phyloP scores from a whole-genome alignment of 2,797 vertebrate genomes.

The Pseudochromis fuscus region DNA sequence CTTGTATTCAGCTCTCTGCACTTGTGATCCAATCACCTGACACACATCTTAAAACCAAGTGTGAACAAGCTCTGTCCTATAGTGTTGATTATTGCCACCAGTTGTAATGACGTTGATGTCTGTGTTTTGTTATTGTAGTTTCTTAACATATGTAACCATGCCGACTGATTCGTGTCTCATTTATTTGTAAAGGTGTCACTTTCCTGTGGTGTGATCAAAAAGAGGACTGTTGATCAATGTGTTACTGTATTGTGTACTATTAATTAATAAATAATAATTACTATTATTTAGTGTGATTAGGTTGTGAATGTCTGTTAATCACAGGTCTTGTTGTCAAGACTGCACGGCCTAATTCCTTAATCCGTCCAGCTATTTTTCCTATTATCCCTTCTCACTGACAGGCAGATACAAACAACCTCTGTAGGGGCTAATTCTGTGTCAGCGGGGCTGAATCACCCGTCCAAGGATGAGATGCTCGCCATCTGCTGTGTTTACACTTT shows the following conservation, averaged over 20 bases:
- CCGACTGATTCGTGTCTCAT: too few relatives aligned
- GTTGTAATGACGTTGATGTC: not conserved
- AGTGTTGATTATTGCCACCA: not conserved
- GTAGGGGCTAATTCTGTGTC: constrained; percentile 65
- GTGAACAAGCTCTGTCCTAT: too few relatives aligned
- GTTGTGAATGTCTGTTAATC: constrained; percentile 46
- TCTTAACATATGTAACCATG: too few relatives aligned
- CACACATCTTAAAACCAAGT: too few relatives aligned
- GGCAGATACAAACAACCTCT: constrained; percentile 70
- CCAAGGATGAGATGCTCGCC: constrained; percentile 66
- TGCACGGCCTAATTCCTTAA: constrained; percentile 63
- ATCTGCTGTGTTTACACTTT: constrained; percentile 75
- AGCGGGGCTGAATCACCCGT: constrained; percentile 55
- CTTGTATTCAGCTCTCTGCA: too few relatives aligned
- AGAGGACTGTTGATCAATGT: too few relatives aligned
- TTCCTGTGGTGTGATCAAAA: too few relatives aligned
- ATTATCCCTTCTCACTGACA: constrained; percentile 70
- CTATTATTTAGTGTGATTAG: constrained; percentile 34
- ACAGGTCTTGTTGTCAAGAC: constrained; percentile 48
- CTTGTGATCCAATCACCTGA: too few relatives aligned
- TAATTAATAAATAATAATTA: too few relatives aligned
- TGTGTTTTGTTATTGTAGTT: not conserved
- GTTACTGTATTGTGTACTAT: too few relatives aligned
- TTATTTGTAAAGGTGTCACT: too few relatives aligned
- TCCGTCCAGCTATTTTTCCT: constrained; percentile 62